Evolutionary conservation across 2,888 invertebrate genomes (phyloP), one percentile per base, ranked within the genome.

Genomic region (Machimus atricapillus): DNA sequence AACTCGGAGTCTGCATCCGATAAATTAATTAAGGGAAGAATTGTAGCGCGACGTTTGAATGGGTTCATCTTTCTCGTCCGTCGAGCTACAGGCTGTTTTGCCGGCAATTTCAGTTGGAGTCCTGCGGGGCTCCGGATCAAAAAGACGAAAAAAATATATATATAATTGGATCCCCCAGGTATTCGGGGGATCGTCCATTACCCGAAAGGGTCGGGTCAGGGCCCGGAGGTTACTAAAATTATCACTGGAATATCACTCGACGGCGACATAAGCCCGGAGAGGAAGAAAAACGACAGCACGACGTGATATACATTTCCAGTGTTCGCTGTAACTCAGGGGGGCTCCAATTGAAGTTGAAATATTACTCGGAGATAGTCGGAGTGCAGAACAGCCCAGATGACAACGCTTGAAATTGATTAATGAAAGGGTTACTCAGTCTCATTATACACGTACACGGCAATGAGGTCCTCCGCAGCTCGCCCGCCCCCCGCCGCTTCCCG

Each of bases 351-450:
- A 46, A 78, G 37, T 37, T 78, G 78, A 78, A 78, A 78, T 78
- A 78, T 78, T 78, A 78, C 78, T 43, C 40, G 43, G 43, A 40
- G 27, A 16, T 43, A 43, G 37, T 78, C 40, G 46, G 43, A 23
- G 40, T 43, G 14, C 40, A 23, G 19, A 78, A 23, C n/a, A 76
- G 37, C 37, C 37, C 8, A 76, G 76, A 76, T 76, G 40, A 23
- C 78, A 78, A 19, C 14, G 40, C 78, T 78, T 78, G 78, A 78
- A 78, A 43, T 78, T 78, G 78, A 78, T 78, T 78, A 78, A 78
- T 78, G 78, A 78, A 43, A 27, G 78, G 78, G 16, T 76, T 76
- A 76, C 27, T 66, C 66, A 19, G 66, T 66, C 66, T 66, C 66
- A 66, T 66, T 66, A 66, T 66, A 66, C 27, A 66, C 66, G 66